Percentiles rank a stretch among this genome's conserved stretches.
These are phyloP conservation scores for Hydraecia micacea DNA, from an alignment of 2,888 invertebrate species.

Conservation along the genomic window DNA sequence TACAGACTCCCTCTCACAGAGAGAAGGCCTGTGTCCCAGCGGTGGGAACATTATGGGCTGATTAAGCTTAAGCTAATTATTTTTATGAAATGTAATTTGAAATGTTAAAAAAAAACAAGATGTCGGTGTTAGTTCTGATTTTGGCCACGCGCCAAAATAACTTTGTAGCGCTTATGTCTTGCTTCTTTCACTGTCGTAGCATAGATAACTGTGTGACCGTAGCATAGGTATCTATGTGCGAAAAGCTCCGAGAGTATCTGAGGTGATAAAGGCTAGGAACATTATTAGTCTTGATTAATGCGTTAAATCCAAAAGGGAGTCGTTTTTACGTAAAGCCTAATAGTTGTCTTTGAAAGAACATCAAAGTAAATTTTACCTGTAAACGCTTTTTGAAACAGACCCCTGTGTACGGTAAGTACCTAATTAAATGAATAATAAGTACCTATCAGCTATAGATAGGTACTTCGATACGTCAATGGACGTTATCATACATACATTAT, in stretches of 20 bases:
- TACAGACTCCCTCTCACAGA: too few species aligned
- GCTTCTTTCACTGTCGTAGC: not conserved
- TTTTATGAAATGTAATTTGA: too few species aligned
- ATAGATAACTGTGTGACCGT: not conserved
- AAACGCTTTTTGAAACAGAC: slow-evolving; percentile 1
- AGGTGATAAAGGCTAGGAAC: not conserved
- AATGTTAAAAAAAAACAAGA: not conserved
- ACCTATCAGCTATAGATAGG: not conserved
- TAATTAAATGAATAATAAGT: not conserved
- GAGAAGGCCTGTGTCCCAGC: too few species aligned
- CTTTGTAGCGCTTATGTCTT: not conserved
- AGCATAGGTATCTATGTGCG: not conserved
- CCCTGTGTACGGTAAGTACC: not conserved
- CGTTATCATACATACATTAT: not conserved
- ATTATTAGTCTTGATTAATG: slow-evolving; percentile 4
- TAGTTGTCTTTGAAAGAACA: not conserved
- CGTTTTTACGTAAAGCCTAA: not conserved
- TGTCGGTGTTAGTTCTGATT: not conserved
- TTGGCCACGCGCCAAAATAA: not conserved
- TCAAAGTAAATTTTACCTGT: slow-evolving; percentile 7
- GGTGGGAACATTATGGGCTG: too few species aligned
- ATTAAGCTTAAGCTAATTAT: too few species aligned
- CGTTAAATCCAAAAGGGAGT: not conserved
- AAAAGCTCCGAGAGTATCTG: not conserved
- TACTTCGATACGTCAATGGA: not conserved